Conservation (phyloP, 2,888 invertebrate genomes). For the Hyposoter didymator region DNA sequence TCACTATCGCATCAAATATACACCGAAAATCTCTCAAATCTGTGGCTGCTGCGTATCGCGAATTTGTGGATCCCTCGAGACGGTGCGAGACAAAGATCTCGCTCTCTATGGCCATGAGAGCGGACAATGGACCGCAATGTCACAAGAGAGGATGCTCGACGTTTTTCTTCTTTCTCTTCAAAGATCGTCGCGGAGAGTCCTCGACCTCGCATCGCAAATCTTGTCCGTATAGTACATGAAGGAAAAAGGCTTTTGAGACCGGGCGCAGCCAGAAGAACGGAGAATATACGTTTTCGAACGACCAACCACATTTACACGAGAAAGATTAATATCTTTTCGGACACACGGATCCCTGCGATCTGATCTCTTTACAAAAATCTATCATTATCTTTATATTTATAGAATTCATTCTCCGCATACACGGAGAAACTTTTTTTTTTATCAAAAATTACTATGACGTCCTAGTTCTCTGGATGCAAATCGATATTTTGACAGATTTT, state of each 20-base stretch:
- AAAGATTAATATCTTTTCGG: constrained; percentile 42
- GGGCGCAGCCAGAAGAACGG: constrained; percentile 11
- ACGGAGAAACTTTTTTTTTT: too few species aligned
- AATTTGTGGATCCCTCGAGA: constrained; percentile 20
- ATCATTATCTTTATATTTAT: too few species aligned
- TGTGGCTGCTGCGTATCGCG: not conserved
- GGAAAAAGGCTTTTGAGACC: constrained; percentile 35
- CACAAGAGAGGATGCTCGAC: constrained; percentile 46
- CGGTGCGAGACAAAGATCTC: constrained; percentile 60
- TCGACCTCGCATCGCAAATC: constrained; percentile 57
- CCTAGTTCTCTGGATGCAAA: too few species aligned
- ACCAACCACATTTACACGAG: not conserved
- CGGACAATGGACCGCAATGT: constrained; percentile 60
- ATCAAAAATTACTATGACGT: too few species aligned
- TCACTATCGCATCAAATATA: not conserved
- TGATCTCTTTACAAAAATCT: not conserved
- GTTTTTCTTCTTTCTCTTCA: constrained; percentile 26
- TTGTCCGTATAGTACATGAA: constrained; percentile 29
- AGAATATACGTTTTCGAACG: constrained; percentile 12
- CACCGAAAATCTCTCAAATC: not conserved
- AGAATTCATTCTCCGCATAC: not conserved
- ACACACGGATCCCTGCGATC: constrained; percentile 4
- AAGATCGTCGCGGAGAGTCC: constrained; percentile 53
- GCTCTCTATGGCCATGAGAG: constrained; percentile 33
- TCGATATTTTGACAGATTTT: too few species aligned